Evolutionary conservation across 2,888 invertebrate species (phyloP).

Genomic region (Megaustenia siamemsis): DNA sequence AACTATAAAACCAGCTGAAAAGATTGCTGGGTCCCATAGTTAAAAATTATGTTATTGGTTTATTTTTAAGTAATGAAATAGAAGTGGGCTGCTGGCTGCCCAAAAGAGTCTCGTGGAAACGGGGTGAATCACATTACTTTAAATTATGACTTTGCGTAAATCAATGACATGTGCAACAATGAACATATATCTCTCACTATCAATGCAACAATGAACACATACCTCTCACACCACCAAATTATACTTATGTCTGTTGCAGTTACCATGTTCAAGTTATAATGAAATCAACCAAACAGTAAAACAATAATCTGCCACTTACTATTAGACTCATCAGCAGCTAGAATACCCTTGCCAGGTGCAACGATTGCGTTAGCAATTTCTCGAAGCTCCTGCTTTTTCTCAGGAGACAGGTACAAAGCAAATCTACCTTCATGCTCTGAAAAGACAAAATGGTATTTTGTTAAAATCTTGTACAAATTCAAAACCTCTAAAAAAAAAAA

Average conservation of each 20-base stretch:
- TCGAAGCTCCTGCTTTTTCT: constrained; percentile 92
- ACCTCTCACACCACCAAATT: background rate
- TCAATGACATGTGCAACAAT: background rate
- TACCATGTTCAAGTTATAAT: background rate
- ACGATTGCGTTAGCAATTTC: constrained; percentile 94
- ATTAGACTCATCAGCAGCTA: constrained; percentile 98
- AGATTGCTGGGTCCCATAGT: too few relatives aligned
- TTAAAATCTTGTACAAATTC: background rate
- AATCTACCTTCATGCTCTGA: constrained; percentile 58
- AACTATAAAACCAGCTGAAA: too few relatives aligned
- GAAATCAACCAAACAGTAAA: background rate
- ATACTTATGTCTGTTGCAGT: background rate
- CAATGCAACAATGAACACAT: background rate
- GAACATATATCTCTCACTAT: background rate
- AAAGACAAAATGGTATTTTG: background rate
- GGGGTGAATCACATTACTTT: too few relatives aligned
- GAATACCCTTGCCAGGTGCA: constrained; percentile 95
- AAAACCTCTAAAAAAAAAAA: background rate
- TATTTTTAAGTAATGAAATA: too few relatives aligned
- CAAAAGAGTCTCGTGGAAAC: too few relatives aligned
- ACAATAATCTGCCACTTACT: constrained; percentile 73
- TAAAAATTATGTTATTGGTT: too few relatives aligned
- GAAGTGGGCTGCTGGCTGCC: too few relatives aligned
- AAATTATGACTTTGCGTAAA: background rate
- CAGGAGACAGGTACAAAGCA: constrained; percentile 78